Base-by-base conservation (phyloP, 1,140 invertebrate species). In the Cataglyphis hispanica region DNA sequence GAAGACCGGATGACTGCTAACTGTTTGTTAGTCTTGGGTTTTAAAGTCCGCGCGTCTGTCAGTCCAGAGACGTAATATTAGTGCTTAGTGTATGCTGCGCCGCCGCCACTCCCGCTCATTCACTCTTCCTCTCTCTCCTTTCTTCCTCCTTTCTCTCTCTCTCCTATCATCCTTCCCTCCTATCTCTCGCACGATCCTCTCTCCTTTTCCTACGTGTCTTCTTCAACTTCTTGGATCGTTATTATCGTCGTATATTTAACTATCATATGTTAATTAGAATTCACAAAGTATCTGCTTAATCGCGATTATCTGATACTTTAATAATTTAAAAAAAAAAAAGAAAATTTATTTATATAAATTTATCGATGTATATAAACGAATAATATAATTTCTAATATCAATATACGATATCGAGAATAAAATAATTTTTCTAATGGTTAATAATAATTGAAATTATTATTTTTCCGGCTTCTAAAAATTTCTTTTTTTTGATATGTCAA, bases 21-120 rank as follows among this genome's bases (percentile, higher is more conserved):
- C 93, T 95, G 95, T 95, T 95, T 95, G 93, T 95, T 95, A 95
- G 93, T 94, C 93, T 95, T 95, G 91, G 91, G 91, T 94, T 95
- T 95, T 95, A 94, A 95, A 95, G 94, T 95, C 93, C 93, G 94
- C 92, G 91, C 93, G 95, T 95, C 94, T 95, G 94, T 95, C 95
- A 95, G 94, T 92, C 89, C 90, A 86, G 93, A 94, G 93, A 94
- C 94, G 94, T 95, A 95, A 95, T 95, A 95, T 95, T 94, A 95
- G 94, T 94, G 93, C 92, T 93, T 93, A 91, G 93, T 93, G 91
- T 93, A 92, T 87, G 89, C 87, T 84, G 86, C 88, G 86, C 88
- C 91, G 88, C 88, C 87, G 86, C 88, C 85, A 87, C 89, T 86
- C 86, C 85, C 85, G 81, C 91, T 92, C 88, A 92, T 92, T 93